These are phyloP conservation scores for Serrognathus titanus DNA, from an alignment of 2,888 invertebrate genomes.

Conservation along the genomic window DNA sequence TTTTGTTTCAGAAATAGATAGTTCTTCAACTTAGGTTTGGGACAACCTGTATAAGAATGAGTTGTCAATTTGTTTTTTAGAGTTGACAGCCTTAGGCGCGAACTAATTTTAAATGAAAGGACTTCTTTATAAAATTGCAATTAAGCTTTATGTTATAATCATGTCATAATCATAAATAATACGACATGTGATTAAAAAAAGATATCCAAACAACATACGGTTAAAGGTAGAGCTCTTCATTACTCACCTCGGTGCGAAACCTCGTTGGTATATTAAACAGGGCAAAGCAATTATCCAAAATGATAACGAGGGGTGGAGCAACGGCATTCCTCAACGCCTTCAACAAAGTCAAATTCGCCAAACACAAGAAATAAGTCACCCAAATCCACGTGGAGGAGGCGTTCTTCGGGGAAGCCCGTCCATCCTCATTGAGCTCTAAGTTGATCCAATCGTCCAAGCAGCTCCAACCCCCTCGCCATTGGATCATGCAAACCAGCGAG, in stretches of 20 bases:
- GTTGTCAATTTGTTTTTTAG: no score
- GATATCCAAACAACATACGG: no score
- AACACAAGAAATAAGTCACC: conserved; percentile 15
- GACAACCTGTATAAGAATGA: no score
- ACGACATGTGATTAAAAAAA: no score
- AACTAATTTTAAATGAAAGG: no score
- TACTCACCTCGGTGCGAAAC: conserved; percentile 51
- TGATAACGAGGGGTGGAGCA: conserved; percentile 57
- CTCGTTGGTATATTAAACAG: conserved; percentile 61
- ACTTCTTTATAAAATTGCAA: no score
- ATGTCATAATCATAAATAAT: no score
- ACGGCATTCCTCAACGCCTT: conserved; percentile 55
- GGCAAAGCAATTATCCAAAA: conserved; percentile 56
- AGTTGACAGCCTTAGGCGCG: no score
- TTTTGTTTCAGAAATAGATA: no score
- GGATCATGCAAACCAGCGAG: conserved; percentile 50
- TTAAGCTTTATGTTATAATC: no score
- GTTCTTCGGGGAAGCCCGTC: background rate
- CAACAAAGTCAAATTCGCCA: conserved; percentile 38
- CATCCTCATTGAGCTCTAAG: background rate
- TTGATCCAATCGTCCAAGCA: conserved; percentile 36
- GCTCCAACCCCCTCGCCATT: conserved; percentile 55
- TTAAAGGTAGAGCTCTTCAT: no score
- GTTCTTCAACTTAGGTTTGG: no score
- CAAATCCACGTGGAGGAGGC: background rate